Conservation (phyloP, 2,797 vertebrate genomes). For the Platyrinchus mystaceus region DNA sequence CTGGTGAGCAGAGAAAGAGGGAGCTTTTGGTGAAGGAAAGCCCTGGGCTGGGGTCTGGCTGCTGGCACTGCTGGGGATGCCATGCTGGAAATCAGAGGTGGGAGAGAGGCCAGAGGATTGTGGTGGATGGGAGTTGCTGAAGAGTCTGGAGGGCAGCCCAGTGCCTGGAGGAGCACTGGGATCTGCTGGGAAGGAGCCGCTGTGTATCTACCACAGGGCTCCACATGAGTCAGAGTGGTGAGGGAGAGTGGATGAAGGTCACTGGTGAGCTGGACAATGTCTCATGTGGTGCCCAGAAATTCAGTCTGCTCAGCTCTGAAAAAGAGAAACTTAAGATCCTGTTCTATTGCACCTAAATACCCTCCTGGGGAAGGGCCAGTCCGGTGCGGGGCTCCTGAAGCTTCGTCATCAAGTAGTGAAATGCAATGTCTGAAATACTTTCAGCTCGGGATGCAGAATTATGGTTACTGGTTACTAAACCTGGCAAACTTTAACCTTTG, state of each 20-base stretch:
- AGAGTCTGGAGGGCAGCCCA: neutral
- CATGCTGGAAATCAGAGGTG: neutral
- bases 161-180: neutral
- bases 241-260: neutral
- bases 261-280: neutral
- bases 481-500: neutral
- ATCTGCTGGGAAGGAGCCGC: neutral
- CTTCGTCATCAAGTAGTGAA: neutral
- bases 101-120: neutral
- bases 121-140: neutral
- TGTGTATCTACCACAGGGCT: neutral
- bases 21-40: neutral
- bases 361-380: neutral
- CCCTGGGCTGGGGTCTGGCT: neutral
- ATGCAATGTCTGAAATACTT: neutral
- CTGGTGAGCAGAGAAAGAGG: neutral
- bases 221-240: neutral
- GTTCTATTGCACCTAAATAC: neutral
- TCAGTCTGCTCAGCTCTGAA: neutral
- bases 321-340: neutral
- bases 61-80: neutral
- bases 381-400: neutral
- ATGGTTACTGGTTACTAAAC: neutral
- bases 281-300: rapidly evolving
- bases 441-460: neutral